Percentiles rank a stretch among this genome's conserved stretches.
Conservation (phyloP, 2,113 vertebrate species). For the Catagonus wagneri region DNA sequence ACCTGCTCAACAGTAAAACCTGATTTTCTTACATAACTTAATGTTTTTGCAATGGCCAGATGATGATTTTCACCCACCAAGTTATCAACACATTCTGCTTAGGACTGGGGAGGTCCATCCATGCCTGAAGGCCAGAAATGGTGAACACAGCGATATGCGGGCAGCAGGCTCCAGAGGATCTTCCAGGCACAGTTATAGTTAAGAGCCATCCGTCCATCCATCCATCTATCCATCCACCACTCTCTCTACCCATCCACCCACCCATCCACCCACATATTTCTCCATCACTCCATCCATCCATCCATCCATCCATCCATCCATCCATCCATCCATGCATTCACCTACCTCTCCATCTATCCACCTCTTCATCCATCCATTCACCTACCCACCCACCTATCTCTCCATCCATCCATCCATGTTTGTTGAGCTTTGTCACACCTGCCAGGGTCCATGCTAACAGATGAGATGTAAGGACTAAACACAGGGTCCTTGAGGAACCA, state of each 20-base stretch:
- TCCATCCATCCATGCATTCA: not conserved
- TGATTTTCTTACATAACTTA: not conserved
- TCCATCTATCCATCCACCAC: not conserved
- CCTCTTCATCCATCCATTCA: not conserved
- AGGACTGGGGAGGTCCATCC: not conserved
- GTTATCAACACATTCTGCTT: not conserved
- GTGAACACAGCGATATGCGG: not conserved
- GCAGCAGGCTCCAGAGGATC: not conserved
- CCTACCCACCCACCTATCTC: not conserved
- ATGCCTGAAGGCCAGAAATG: not conserved
- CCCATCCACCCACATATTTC: too few species aligned
- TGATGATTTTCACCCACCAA: not conserved
- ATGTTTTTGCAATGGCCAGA: not conserved
- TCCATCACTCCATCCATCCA: not conserved
- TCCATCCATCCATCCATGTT: not conserved
- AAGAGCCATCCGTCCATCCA: not conserved
- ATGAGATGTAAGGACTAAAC: not conserved
- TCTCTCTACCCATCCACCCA: not conserved
- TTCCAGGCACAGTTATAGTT: not conserved
- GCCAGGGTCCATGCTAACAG: rapidly evolving
- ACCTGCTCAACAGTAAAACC: not conserved
- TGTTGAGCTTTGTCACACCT: not conserved
- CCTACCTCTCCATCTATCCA: not conserved
- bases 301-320: not conserved
- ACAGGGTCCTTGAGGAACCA: not conserved